Percentiles rank a stretch among this genome's conserved stretches.
phyloP scores from a whole-genome alignment of 2,113 vertebrate species.

The Trinectes maculatus region DNA sequence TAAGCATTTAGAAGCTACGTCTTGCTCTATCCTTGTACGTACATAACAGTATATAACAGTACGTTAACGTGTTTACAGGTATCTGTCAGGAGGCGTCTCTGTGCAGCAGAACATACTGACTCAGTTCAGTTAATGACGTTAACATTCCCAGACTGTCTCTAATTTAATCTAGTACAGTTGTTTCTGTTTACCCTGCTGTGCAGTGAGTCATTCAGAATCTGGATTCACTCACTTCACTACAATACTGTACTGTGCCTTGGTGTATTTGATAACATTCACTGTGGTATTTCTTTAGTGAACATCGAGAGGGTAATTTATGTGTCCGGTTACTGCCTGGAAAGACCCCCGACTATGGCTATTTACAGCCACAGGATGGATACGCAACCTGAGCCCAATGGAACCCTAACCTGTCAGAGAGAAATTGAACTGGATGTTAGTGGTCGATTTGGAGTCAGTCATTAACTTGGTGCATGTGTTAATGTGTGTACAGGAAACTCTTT shows the following conservation, averaged over 20 bases:
- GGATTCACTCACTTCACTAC: not conserved
- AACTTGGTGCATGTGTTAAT: slow-evolving; percentile 64
- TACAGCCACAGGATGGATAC: not conserved
- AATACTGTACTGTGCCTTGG: not conserved
- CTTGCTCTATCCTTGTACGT: not conserved
- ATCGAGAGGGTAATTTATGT: not conserved
- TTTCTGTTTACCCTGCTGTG: not conserved
- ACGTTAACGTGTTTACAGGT: not conserved
- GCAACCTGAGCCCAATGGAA: not conserved
- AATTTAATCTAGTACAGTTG: not conserved
- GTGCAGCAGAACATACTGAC: not conserved
- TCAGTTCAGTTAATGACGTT: not conserved
- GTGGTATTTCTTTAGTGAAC: not conserved
- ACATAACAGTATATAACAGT: no score
- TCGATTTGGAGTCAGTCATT: slow-evolving; percentile 1
- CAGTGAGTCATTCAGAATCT: not conserved
- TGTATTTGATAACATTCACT: not conserved
- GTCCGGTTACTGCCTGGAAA: no score
- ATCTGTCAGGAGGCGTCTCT: not conserved
- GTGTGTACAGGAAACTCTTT: slow-evolving; percentile 88
- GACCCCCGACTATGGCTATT: no score
- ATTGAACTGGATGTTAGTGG: no score
- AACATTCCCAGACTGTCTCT: not conserved
- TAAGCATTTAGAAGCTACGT: not conserved
- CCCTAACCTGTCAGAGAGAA: no score